phyloP scores from a whole-genome alignment of 1,140 invertebrate species.

The Yoshiicerus persimilis region DNA sequence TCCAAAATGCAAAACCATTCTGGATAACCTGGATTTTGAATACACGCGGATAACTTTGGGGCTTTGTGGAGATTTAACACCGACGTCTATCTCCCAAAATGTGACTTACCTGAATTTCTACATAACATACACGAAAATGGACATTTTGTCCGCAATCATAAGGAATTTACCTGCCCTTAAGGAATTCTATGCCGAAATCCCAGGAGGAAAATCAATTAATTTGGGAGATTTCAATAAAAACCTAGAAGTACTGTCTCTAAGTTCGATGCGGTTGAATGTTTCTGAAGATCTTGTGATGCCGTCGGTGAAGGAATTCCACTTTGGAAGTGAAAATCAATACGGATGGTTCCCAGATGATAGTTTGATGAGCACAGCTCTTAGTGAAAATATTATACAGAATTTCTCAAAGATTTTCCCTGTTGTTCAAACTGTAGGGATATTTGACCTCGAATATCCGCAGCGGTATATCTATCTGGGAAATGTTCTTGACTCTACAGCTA shows the following conservation, averaged over 20 bases:
- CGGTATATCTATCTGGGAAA: background rate
- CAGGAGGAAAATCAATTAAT: background rate
- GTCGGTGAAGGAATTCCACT: background rate
- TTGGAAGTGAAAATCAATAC: constrained; percentile 9
- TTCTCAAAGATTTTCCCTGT: background rate
- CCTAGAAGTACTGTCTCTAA: background rate
- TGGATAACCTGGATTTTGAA: background rate
- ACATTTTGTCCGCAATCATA: background rate
- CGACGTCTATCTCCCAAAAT: background rate
- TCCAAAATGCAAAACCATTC: background rate
- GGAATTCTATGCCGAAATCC: background rate
- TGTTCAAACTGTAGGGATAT: background rate
- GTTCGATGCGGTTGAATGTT: background rate
- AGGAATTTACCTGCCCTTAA: background rate
- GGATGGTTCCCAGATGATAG: background rate
- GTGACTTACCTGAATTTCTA: background rate
- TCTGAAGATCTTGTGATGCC: background rate
- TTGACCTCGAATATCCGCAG: background rate
- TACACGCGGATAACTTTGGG: background rate
- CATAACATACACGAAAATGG: background rate
- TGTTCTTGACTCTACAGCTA: background rate
- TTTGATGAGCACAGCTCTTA: background rate
- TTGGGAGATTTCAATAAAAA: background rate
- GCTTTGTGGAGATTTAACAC: background rate
- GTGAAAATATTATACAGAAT: background rate